These are phyloP conservation scores for Festucalex cinctus DNA, from an alignment of 2,113 vertebrate species.

Conservation along the genomic window DNA sequence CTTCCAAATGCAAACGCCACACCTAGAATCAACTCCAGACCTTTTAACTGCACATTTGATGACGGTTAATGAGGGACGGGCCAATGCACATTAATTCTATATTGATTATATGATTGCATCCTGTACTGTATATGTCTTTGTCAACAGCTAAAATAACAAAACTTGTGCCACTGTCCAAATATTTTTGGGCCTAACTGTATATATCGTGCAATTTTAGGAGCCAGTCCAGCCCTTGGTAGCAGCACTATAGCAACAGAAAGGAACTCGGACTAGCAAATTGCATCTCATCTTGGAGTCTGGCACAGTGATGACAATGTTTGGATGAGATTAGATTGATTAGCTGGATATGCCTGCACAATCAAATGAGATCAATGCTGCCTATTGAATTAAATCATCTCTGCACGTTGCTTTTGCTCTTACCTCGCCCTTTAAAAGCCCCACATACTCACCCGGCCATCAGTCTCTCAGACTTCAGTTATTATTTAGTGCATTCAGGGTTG, in stretches of 20 bases:
- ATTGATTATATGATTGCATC: too few species aligned
- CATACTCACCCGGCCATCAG: neutral
- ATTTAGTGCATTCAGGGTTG: slow-evolving; percentile 14
- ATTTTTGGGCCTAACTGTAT: too few species aligned
- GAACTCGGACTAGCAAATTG: neutral
- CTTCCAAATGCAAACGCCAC: too few species aligned
- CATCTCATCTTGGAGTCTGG: neutral
- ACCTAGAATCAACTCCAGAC: too few species aligned
- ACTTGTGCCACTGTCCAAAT: too few species aligned
- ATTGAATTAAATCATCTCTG: slow-evolving; percentile 9
- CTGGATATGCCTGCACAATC: neutral
- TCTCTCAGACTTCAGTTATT: slow-evolving; percentile 16
- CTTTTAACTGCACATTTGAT: too few species aligned
- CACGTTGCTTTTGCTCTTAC: slow-evolving; percentile 15
- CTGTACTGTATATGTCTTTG: too few species aligned
- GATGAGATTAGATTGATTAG: neutral
- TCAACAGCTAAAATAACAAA: too few species aligned
- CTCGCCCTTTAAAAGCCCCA: slow-evolving; percentile 17
- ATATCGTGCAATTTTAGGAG: too few species aligned
- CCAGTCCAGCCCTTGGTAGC: too few species aligned
- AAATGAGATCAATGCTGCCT: slow-evolving; percentile 6
- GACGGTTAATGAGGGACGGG: too few species aligned
- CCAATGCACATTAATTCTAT: too few species aligned
- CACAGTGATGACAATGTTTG: neutral
- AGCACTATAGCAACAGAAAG: neutral